These are phyloP conservation scores for Aldabrachelys gigantea DNA, from an alignment of 2,113 vertebrate species.

Conservation along the genomic window DNA sequence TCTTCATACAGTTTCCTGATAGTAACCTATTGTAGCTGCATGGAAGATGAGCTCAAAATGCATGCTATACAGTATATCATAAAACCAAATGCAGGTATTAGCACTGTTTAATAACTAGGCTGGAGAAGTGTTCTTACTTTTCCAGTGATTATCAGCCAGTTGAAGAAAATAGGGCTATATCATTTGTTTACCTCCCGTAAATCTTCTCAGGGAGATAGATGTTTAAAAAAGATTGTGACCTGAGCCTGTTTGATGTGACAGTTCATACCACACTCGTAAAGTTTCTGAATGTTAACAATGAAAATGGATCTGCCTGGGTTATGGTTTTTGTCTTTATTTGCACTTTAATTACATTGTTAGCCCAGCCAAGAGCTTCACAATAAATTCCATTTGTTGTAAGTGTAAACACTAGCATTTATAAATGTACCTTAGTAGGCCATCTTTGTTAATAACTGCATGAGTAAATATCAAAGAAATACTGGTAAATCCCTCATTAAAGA, in stretches of 20 bases:
- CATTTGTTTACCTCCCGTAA: slow-evolving; percentile 69
- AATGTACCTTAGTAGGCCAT: slow-evolving; percentile 52
- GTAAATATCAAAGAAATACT: slow-evolving; percentile 25
- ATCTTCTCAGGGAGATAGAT: slow-evolving; percentile 76
- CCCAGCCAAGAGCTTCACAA: slow-evolving; percentile 59
- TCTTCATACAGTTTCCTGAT: slow-evolving; percentile 24
- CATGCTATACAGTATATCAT: slow-evolving; percentile 2
- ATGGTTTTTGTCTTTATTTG: slow-evolving; percentile 67
- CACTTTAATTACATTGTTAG: slow-evolving; percentile 75
- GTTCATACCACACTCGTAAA: slow-evolving; percentile 48
- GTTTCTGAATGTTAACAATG: slow-evolving; percentile 22
- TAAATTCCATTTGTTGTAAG: slow-evolving; percentile 22
- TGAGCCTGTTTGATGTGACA: slow-evolving; percentile 59
- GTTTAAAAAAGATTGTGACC: slow-evolving; percentile 60
- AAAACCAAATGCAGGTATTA: slow-evolving; percentile 28
- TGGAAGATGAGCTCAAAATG: slow-evolving; percentile 39
- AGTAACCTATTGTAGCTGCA: slow-evolving; percentile 19
- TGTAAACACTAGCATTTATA: slow-evolving; percentile 45
- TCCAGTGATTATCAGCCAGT: slow-evolving; percentile 60
- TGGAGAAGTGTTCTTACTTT: slow-evolving; percentile 70
- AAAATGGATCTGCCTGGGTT: slow-evolving; percentile 60
- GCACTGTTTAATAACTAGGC: slow-evolving; percentile 47
- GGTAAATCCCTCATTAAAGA: slow-evolving; percentile 33
- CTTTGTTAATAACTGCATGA: slow-evolving; percentile 70
- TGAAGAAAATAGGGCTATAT: slow-evolving; percentile 73